Conservation (phyloP, 2,888 invertebrate genomes). For the Druceiella hillmani region DNA sequence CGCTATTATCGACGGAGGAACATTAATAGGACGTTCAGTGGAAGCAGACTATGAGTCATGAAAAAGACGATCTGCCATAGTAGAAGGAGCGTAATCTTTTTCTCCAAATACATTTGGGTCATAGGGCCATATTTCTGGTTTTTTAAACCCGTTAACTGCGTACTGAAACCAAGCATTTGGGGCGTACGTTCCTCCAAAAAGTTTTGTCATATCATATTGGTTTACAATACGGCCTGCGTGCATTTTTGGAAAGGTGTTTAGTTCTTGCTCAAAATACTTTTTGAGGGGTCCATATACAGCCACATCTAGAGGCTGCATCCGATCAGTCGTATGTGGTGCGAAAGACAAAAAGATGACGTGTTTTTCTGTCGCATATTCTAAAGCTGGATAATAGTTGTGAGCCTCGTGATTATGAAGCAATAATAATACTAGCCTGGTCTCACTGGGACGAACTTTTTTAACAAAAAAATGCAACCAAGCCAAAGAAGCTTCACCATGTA, state of each 20-base stretch:
- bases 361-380: conserved; percentile 24
- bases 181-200: conserved; percentile 24
- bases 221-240: conserved; percentile 26
- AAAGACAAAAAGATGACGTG: conserved; percentile 24
- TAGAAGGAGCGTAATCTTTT: too few relatives aligned
- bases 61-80: too few relatives aligned
- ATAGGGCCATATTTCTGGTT: too few relatives aligned
- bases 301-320: conserved; percentile 27
- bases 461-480: conserved; percentile 25
- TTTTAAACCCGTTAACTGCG: too few relatives aligned
- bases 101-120: too few relatives aligned
- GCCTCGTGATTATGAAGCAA: conserved; percentile 26
- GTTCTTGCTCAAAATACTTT: conserved; percentile 25
- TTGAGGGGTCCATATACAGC: conserved; percentile 28
- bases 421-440: conserved; percentile 22
- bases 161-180: too few relatives aligned
- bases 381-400: conserved; percentile 24
- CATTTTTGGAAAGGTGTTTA: conserved; percentile 23
- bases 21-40: too few relatives aligned
- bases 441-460: conserved; percentile 21
- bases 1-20: too few relatives aligned
- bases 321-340: conserved; percentile 24
- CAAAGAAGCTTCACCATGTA: conserved; percentile 24
- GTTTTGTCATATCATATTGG: conserved; percentile 23
- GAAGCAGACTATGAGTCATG: too few relatives aligned